These are phyloP conservation scores for Drosophila merina DNA, from an alignment of 2,888 invertebrate species.

Conservation along the genomic window DNA sequence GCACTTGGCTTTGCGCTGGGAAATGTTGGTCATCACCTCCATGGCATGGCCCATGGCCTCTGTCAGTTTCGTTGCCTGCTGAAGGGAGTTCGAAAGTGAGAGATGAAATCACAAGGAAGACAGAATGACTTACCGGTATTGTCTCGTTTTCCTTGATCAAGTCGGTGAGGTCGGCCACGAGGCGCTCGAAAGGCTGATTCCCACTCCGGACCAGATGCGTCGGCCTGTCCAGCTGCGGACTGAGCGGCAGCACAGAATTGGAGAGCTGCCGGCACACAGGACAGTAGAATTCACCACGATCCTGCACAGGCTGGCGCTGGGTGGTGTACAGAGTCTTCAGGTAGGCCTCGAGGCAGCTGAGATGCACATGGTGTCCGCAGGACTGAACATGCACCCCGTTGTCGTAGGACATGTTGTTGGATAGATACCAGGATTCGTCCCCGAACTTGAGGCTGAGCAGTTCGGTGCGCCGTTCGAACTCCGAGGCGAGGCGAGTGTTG, in stretches of 20 bases:
- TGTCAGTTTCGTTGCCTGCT: slow-evolving; percentile 90
- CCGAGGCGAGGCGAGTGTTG: slow-evolving; percentile 89
- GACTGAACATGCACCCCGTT: slow-evolving; percentile 97
- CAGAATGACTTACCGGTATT: slow-evolving; percentile 85
- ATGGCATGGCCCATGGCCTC: slow-evolving; percentile 96
- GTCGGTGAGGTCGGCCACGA: slow-evolving; percentile 85
- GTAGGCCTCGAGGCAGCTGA: slow-evolving; percentile 96
- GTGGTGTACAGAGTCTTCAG: slow-evolving; percentile 92
- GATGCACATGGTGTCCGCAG: slow-evolving; percentile 98
- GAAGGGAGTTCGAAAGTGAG: too few species aligned
- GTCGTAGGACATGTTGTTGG: slow-evolving; percentile 93
- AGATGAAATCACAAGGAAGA: too few species aligned
- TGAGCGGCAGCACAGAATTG: slow-evolving; percentile 94
- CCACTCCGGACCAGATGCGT: slow-evolving; percentile 87
- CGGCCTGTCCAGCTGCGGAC: slow-evolving; percentile 89
- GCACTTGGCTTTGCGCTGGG: slow-evolving; percentile 91
- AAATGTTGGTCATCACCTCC: slow-evolving; percentile 96
- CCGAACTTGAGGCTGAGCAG: slow-evolving; percentile 91
- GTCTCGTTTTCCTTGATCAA: slow-evolving; percentile 89
- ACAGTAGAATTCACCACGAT: slow-evolving; percentile 95
- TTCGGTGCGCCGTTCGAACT: slow-evolving; percentile 91
- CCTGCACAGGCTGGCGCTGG: slow-evolving; percentile 90
- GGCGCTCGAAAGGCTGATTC: slow-evolving; percentile 81
- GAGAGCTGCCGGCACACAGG: slow-evolving; percentile 97
- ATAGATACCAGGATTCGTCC: slow-evolving; percentile 91